Percentiles rank a stretch among this genome's conserved stretches.
phyloP scores from a whole-genome alignment of 2,888 invertebrate genomes.

The Caradrina clavipalpis region DNA sequence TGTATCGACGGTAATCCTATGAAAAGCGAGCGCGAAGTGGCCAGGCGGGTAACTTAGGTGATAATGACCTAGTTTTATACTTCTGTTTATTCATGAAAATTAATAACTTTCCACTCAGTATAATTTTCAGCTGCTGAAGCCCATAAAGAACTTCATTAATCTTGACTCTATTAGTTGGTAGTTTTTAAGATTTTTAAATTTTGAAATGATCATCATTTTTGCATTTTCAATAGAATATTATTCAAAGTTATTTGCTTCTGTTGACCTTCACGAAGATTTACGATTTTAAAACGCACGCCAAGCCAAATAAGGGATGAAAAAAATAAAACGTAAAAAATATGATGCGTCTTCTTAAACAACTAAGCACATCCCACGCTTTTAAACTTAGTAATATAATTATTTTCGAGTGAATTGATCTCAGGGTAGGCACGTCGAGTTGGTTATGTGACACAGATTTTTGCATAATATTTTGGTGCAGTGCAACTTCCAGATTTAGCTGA shows the following conservation, averaged over 20 bases:
- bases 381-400: slow-evolving; percentile 26
- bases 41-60: slow-evolving; percentile 29
- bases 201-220: neutral
- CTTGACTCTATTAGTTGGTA: neutral
- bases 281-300: too few species aligned
- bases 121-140: slow-evolving; percentile 1
- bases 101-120: too few species aligned
- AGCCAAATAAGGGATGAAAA: neutral
- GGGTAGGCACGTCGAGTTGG: slow-evolving; percentile 33
- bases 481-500: slow-evolving; percentile 68
- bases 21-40: slow-evolving; percentile 57
- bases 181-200: neutral
- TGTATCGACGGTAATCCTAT: slow-evolving; percentile 63
- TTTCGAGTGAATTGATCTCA: slow-evolving; percentile 48
- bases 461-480: slow-evolving; percentile 77
- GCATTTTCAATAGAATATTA: neutral
- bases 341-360: neutral
- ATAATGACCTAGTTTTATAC: slow-evolving; percentile 57
- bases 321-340: neutral
- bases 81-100: slow-evolving; percentile 49
- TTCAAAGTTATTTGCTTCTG: too few species aligned
- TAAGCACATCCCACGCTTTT: slow-evolving; percentile 33
- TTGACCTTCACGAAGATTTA: neutral
- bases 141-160: too few species aligned
- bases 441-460: slow-evolving; percentile 70